Base-by-base conservation (phyloP, 2,113 vertebrate species). In the Balaeniceps rex region DNA sequence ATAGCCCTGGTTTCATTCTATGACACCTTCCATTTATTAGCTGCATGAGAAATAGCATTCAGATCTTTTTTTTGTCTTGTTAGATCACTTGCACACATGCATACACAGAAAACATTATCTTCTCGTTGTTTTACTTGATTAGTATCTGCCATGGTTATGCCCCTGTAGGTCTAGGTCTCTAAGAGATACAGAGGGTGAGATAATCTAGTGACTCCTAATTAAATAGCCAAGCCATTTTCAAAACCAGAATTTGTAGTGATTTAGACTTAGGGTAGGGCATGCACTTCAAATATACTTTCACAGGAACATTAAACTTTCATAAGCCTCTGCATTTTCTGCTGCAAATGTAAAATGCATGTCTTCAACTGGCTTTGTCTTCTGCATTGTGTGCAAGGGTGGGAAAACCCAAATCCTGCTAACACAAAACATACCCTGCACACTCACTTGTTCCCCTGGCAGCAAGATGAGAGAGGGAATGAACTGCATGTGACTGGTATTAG, bases 401-500 rank as follows among this genome's bases (percentile, higher is more conserved):
- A 94, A 95, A 92, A 58, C 60, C 46, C 75, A 60, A 92, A 66
- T 75, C 51, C 46, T 75, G 52, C 60, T 95, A 93, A 95, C 44
- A 68, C 46, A 87, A 70, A 96, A 88, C 89, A 88, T 81, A 44
- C 57, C 21, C 83, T 64, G n/a, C 3, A 4, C 21, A 44, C 68
- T 96, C 84, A 87, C 83, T 97, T 92, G 54, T 91, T 90, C 80
- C 88, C 60, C 68, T 75, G 69, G 76, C 79, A 94, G 92, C 19
- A 78, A 40, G 38, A 94, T 22, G 85, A 83, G 76, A 94, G 55
- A 52, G 42, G 14, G 61, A 81, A 55, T 60, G 74, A 76, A 25
- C 13, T 55, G 52, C 51, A 21, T 16, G 9, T 55, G 76, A 81
- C 24, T 78, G 60, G 76, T 78, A 28, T 83, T 86, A 93, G 90